Evolutionary conservation across 2,888 invertebrate species (phyloP).

Genomic region (Volucella inanis): DNA sequence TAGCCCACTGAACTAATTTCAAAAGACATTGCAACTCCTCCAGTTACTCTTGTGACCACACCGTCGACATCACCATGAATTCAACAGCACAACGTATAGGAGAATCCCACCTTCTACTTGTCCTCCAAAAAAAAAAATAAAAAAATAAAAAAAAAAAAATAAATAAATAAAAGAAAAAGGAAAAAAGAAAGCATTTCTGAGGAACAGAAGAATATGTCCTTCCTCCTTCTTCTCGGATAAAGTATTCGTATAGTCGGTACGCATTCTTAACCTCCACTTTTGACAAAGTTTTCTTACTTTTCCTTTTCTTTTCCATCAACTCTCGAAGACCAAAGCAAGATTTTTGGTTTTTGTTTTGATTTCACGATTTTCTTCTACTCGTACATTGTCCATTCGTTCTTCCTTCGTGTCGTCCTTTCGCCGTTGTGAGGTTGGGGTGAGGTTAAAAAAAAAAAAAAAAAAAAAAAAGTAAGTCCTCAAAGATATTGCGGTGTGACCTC

Average conservation of each 20-base stretch:
- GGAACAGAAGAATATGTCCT: constrained; percentile 56
- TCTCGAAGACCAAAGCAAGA: constrained; percentile 41
- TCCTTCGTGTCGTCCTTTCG: constrained; percentile 8
- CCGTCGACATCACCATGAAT: constrained; percentile 34
- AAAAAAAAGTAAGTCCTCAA: constrained; percentile 18
- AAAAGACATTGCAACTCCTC: constrained; percentile 47
- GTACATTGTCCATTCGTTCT: constrained; percentile 46
- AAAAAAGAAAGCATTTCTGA: constrained; percentile 43
- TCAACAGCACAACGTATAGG: constrained; percentile 20
- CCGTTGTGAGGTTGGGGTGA: constrained; percentile 26
- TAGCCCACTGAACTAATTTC: constrained; percentile 71
- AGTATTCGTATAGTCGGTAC: constrained; percentile 35
- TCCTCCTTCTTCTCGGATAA: constrained; percentile 14
- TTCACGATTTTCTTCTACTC: constrained; percentile 55
- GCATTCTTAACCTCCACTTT: constrained; percentile 25
- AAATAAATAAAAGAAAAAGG: too few species aligned
- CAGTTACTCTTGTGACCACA: constrained; percentile 6
- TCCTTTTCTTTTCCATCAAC: constrained; percentile 29
- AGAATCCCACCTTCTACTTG: constrained; percentile 1
- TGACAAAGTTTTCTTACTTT: constrained; percentile 25
- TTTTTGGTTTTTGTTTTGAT: constrained; percentile 70
- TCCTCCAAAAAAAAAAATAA: neutral
- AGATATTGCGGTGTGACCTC: constrained; percentile 38
- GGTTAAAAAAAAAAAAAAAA: too few species aligned
- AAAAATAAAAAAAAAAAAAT: too few species aligned